Evolutionary conservation across 2,113 vertebrate genomes (phyloP).

Genomic region (Oreochromis spilurus): DNA sequence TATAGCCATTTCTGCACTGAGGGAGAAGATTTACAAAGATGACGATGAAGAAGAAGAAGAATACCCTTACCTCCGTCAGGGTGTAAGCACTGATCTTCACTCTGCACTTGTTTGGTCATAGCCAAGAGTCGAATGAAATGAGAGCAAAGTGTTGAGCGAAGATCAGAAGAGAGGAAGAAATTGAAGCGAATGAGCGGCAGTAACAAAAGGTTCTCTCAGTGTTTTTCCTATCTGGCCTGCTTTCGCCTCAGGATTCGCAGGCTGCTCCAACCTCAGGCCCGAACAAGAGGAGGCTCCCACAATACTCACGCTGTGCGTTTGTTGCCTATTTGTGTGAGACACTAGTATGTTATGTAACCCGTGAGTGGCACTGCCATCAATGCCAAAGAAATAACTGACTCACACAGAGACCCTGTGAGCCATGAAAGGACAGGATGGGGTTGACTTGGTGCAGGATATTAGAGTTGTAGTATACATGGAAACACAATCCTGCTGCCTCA

Average conservation of each 20-base stretch:
- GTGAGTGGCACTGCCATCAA: constrained; percentile 1
- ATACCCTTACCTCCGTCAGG: constrained; percentile 17
- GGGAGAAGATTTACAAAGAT: not conserved
- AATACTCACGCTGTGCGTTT: constrained; percentile 2
- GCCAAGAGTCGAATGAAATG: constrained; percentile 11
- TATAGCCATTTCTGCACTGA: not conserved
- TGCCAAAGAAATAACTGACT: constrained; percentile 36
- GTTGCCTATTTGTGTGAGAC: not conserved
- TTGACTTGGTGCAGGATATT: not conserved
- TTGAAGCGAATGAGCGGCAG: not conserved
- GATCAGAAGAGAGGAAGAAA: constrained; percentile 1
- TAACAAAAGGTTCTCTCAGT: constrained; percentile 41
- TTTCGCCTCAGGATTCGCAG: constrained; percentile 10
- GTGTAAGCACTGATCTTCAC: not conserved
- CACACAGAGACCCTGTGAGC: not conserved
- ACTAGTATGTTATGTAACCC: constrained; percentile 39
- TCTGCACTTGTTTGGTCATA: constrained; percentile 12
- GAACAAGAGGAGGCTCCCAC: constrained; percentile 38
- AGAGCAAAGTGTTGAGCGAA: not conserved
- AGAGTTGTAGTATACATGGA: not conserved
- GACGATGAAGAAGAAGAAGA: not conserved
- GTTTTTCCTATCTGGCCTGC: constrained; percentile 42
- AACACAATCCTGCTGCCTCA: not conserved
- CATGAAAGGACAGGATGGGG: constrained; percentile 27
- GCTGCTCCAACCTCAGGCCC: not conserved